Evolutionary conservation across 2,888 invertebrate species (phyloP).

Genomic region (Beris morrisii): DNA sequence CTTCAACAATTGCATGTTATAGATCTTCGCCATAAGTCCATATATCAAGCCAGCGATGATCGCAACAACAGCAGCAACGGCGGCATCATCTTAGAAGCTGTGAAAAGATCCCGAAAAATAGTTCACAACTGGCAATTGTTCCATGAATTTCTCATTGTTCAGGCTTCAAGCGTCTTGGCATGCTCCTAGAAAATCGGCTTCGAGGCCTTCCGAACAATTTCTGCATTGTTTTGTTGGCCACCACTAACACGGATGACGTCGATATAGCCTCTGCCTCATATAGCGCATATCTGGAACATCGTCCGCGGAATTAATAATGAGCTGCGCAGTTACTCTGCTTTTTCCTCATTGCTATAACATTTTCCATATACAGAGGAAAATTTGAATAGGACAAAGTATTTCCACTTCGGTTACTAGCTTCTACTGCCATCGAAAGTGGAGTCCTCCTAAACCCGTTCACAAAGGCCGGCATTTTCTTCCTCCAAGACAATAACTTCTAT

Average conservation of each 20-base stretch:
- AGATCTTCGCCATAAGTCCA: slow-evolving; percentile 10
- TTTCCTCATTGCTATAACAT: not conserved
- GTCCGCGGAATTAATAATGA: slow-evolving; percentile 20
- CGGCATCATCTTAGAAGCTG: slow-evolving; percentile 8
- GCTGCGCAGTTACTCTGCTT: slow-evolving; percentile 19
- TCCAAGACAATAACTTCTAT: slow-evolving; percentile 36
- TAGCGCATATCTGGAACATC: no score
- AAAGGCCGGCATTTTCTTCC: slow-evolving; percentile 36
- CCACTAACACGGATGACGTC: no score
- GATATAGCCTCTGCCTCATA: no score
- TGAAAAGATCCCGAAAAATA: slow-evolving; percentile 8
- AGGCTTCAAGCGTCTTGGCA: not conserved
- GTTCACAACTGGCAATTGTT: slow-evolving; percentile 1
- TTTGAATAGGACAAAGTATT: slow-evolving; percentile 12
- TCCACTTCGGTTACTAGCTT: not conserved
- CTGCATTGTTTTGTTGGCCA: no score
- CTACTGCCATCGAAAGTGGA: not conserved
- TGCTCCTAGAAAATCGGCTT: slow-evolving; percentile 6
- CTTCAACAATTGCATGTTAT: slow-evolving; percentile 21
- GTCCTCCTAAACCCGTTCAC: slow-evolving; percentile 4
- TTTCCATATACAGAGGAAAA: slow-evolving; percentile 2
- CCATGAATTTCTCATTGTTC: not conserved
- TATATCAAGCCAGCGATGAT: not conserved
- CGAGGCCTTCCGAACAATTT: no score
- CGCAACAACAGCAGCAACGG: slow-evolving; percentile 8